Evolutionary conservation across 2,888 invertebrate species (phyloP).

Genomic region (Allygus modestus): DNA sequence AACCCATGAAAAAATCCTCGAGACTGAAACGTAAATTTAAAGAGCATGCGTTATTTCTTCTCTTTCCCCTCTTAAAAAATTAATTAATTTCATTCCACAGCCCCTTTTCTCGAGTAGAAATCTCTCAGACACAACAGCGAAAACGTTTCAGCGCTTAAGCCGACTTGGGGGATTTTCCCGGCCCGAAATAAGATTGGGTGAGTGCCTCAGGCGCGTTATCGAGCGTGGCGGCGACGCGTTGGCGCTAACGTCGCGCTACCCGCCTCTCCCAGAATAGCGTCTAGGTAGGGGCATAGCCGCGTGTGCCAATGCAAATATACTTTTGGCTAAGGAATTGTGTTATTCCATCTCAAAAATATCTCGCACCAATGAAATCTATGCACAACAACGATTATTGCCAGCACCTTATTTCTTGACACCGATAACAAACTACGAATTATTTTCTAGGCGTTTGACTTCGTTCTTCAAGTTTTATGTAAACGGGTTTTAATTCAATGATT

Average conservation of each 20-base stretch:
- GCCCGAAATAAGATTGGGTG: slow-evolving; percentile 38
- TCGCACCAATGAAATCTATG: background rate
- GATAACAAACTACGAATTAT: too few relatives aligned
- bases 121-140: slow-evolving; percentile 21
- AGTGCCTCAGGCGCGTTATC: background rate
- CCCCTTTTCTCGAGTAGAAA: background rate
- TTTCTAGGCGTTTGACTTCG: too few relatives aligned
- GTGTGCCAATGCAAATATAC: background rate
- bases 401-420: too few relatives aligned
- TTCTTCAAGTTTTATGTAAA: too few relatives aligned
- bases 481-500: too few relatives aligned
- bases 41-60: background rate
- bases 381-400: too few relatives aligned
- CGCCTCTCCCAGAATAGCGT: background rate
- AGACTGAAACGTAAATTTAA: background rate
- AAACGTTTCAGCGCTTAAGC: slow-evolving; percentile 38
- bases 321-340: background rate
- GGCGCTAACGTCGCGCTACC: background rate
- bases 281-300: slow-evolving; percentile 1
- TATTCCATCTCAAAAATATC: background rate
- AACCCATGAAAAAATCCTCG: background rate
- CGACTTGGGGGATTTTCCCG: slow-evolving; percentile 47
- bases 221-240: background rate
- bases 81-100: background rate
- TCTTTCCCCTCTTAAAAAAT: slow-evolving; percentile 12